These are phyloP conservation scores for Lithosia quadra DNA, from an alignment of 2,888 invertebrate species.

Conservation along the genomic window DNA sequence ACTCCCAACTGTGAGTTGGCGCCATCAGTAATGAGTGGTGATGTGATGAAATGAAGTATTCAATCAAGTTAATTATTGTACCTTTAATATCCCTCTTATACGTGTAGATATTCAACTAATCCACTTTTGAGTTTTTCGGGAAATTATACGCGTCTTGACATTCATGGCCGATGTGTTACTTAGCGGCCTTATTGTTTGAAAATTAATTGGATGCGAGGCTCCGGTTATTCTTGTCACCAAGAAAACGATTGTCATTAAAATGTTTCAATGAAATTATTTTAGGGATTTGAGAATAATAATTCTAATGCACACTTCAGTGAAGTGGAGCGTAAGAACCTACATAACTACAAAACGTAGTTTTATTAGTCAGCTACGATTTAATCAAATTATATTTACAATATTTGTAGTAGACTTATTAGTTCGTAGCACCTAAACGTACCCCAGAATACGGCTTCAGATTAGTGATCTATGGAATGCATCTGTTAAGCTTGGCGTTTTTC, in stretches of 20 bases:
- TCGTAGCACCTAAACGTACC: too few relatives aligned
- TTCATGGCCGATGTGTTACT: background rate
- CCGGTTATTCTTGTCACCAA: background rate
- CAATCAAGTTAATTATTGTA: background rate
- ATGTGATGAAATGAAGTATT: too few relatives aligned
- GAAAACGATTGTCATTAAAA: background rate
- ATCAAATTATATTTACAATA: background rate
- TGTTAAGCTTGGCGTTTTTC: too few relatives aligned
- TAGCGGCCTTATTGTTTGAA: conserved; percentile 2
- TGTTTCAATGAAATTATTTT: conserved; percentile 1
- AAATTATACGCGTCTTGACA: background rate
- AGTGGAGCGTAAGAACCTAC: background rate
- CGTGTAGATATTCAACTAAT: too few relatives aligned
- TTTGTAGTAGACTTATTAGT: background rate
- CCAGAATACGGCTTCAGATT: background rate
- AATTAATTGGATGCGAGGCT: background rate
- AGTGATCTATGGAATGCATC: background rate
- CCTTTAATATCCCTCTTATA: too few relatives aligned
- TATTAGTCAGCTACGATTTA: background rate
- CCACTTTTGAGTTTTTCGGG: background rate
- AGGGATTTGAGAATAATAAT: conserved; percentile 2
- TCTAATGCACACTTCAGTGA: background rate
- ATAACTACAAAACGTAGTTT: too few relatives aligned
- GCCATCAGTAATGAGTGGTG: too few relatives aligned
- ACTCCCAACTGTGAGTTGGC: too few relatives aligned